Evolutionary conservation across 2,113 vertebrate genomes (phyloP), one percentile per base, ranked within the genome.

Genomic region (Lagopus muta): DNA sequence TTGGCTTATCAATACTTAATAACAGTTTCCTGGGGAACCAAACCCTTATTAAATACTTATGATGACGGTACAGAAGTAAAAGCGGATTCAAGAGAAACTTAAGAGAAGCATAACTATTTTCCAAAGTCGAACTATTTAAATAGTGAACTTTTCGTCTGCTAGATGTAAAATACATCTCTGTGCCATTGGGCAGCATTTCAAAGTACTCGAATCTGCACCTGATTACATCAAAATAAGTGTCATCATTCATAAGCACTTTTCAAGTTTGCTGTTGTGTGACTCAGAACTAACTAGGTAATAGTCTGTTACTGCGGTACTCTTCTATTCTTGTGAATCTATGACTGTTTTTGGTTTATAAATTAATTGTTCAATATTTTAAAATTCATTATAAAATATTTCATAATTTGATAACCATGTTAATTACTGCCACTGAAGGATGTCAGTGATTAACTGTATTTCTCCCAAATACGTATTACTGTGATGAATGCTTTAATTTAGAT

Each of bases 401-500:
- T 87, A 74, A 71, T 77, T 75, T 96, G 48, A 81, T 81, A 93
- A 58, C 36, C 21, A 48, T 82, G 50, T 61, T 89, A 91, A 93
- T 95, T 94, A 80, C 82, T 89, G 45, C 45, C 0, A 1, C 84
- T 81, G 81, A 58, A 75, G 84, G 50, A 88, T 88, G 72, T 83
- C 86, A 82, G 25, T 95, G 80, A 92, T 91, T 80, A 96, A 94
- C 70, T 77, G 36, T 92, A 70, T 74, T 95, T 88, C 76, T 89
- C 80, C 78, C 43, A 92, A 88, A 78, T 72, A 54, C 30, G 27
- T 71, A 82, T 94, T 79, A 58, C n/a, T 13, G 24, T 88, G 89
- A 84, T 96, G 58, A 96, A 65, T 94, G 88, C 88, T 86, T 91
- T 90, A 96, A 78, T 93, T 91, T 94, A 93, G 80, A 86, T 82